Evolutionary conservation across 2,797 vertebrate species (phyloP), one percentile per base, ranked within the genome.

Genomic region (Gymnoscopelus braueri): DNA sequence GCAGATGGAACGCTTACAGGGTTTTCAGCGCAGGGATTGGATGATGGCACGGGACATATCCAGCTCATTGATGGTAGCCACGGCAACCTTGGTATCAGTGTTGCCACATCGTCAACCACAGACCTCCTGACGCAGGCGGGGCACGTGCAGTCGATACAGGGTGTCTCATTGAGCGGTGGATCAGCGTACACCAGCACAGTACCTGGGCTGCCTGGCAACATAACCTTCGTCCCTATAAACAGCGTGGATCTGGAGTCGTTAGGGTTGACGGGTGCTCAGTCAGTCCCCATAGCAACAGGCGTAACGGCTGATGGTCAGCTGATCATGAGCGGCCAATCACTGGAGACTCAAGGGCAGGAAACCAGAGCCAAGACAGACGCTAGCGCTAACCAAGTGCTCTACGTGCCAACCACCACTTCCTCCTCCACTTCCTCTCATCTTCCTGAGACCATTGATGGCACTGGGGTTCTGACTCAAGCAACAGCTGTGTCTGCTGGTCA

Each of bases 191-290:
- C 94, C 72, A 83, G 95, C 73, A 93, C 96, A 83, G 91, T 97
- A 76, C 95, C 96, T 54, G 98, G 96, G 74, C 86, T 99, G 85
- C 96, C 96, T 2, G 90, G 97, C 85, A 99, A 99, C 93, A 98
- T 99, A 85, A 97, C 98, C 5, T 98, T 99, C 86, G 96, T 99
- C 90, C 98, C 98, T 54, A 96, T 99, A 91, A 99, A 98, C 88
- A 99, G 96, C 71, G 92, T 97, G 79, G 97, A 99, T 90, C 93
- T 99, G 88, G 97, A 99, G 95, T 99, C 97, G 72, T 92, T 98
- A 81, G 98, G 97, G 89, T 94, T 98, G 76, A 94, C 96, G 1
- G 95, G 96, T 75, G 96, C 98, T 82, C 97, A 99, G 90, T 95
- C 96, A 0, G 90, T 93, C 19, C 90, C 91, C 82, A 98, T 99